These are phyloP conservation scores for Oxygymnocypris stewartii DNA, from an alignment of 2,113 vertebrate species.

Conservation along the genomic window DNA sequence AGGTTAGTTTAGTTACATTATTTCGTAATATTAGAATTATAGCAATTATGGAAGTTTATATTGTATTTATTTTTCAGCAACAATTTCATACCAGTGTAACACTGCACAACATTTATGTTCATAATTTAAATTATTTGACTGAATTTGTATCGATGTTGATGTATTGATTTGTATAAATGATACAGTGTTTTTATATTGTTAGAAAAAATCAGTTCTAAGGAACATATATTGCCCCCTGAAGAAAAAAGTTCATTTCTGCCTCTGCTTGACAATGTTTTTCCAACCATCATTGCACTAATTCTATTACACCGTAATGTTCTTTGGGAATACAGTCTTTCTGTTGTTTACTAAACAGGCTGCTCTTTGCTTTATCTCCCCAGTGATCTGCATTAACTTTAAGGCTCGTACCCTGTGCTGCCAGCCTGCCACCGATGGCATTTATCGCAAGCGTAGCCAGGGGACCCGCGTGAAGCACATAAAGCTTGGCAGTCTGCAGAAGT, in stretches of 20 bases:
- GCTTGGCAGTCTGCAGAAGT: constrained; percentile 24
- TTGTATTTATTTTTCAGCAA: not conserved
- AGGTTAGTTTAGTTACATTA: too few species aligned
- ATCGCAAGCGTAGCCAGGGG: constrained; percentile 24
- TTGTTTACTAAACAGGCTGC: constrained; percentile 28
- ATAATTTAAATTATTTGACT: not conserved
- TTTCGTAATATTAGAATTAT: too few species aligned
- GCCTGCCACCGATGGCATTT: constrained; percentile 23
- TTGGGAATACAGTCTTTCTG: not conserved
- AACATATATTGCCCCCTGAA: not conserved
- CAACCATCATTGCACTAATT: not conserved
- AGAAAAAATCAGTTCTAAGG: not conserved
- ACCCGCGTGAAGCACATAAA: constrained; percentile 16
- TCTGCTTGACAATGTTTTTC: not conserved
- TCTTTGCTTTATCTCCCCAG: constrained; percentile 20
- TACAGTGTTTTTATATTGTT: not conserved
- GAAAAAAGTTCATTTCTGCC: not conserved
- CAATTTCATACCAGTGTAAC: not conserved
- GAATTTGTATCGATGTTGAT: not conserved
- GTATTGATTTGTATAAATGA: not conserved
- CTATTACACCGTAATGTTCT: constrained; percentile 6
- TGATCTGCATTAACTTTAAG: constrained; percentile 36
- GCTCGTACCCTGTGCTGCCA: constrained; percentile 20
- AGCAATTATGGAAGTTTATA: not conserved
- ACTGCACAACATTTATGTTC: not conserved